Evolutionary conservation across 2,113 vertebrate species (phyloP).

Genomic region (Sebastes fasciatus): DNA sequence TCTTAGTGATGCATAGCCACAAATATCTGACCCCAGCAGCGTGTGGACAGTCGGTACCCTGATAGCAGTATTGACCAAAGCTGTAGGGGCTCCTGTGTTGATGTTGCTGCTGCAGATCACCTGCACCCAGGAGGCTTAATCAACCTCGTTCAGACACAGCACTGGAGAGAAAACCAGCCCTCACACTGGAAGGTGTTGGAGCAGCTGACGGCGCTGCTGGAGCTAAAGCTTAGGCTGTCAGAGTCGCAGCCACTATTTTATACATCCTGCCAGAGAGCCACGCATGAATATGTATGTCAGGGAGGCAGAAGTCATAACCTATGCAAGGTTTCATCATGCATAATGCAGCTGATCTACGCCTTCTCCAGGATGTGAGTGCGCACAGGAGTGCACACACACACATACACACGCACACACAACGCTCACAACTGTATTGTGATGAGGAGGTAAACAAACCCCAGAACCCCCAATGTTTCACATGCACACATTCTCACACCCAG

Average conservation of each 20-base stretch:
- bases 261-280: constrained; percentile 76
- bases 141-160: constrained; percentile 59
- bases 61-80: constrained; percentile 44
- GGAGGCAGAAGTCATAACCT: constrained; percentile 82
- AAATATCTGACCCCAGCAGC: constrained; percentile 5
- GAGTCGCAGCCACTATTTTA: constrained; percentile 78
- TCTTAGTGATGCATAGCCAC: neutral
- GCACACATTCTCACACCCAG: constrained; percentile 48
- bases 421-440: constrained; percentile 67
- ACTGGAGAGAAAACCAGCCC: constrained; percentile 41
- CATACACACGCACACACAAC: constrained; percentile 36
- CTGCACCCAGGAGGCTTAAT: constrained; percentile 73
- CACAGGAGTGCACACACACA: constrained; percentile 16
- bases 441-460: constrained; percentile 75
- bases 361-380: constrained; percentile 64
- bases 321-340: constrained; percentile 85
- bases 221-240: constrained; percentile 70
- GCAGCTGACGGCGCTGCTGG: constrained; percentile 52
- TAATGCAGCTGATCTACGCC: constrained; percentile 82
- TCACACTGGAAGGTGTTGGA: constrained; percentile 54
- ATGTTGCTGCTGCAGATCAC: constrained; percentile 42
- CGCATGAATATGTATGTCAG: constrained; percentile 82
- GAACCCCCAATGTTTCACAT: constrained; percentile 52
- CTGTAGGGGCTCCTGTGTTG: constrained; percentile 35
- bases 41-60: constrained; percentile 20